Evolutionary conservation across 1,140 invertebrate species (phyloP), one percentile per base, ranked within the genome.

Genomic region (Pissodes strobi): DNA sequence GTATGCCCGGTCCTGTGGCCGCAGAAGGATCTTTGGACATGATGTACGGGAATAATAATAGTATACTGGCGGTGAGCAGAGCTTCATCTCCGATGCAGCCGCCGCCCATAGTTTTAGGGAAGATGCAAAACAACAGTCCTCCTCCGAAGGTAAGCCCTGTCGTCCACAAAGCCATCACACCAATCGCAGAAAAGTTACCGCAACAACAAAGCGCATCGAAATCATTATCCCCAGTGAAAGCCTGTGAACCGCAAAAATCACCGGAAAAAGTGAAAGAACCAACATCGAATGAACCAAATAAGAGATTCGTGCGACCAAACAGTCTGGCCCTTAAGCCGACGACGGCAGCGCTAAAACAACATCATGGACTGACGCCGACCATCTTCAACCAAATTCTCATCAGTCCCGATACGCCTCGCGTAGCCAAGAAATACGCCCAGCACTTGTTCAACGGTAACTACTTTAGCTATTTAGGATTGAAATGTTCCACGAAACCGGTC

Each of bases 381-480:
- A 86, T 88, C 6, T 89, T 90, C 63, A 90, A 89, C 15, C 80
- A 91, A 73, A 86, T 89, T 1, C 78, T 92, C 27, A 89, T 92
- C 22, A 95, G 92, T 68, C 93, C 94, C 0, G 94, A 96, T 76
- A 96, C 94, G 0, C 94, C 94, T 8, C 79, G 92, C 6, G 90
- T 91, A 0, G 89, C 88, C 30, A 94, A 94, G 74, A 88, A 89
- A n/a, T 94, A 92, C 68, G 89, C 89, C 8, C 91, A 95, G 74
- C 81, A 93, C 8, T 92, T 91, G 78, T 77, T 95, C 25, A 92
- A 95, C 78, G 94, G 94, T 0, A 92, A 95, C 74, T 92, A 93
- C 21, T 97, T 95, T 77, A 96, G 93, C 10, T 94, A 94, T 78
- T 78, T 97, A 63, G 93, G 92, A 1, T 80, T 95, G 38, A 97